Base-by-base conservation (phyloP, 2,797 vertebrate genomes). In the Staurois parvus region DNA sequence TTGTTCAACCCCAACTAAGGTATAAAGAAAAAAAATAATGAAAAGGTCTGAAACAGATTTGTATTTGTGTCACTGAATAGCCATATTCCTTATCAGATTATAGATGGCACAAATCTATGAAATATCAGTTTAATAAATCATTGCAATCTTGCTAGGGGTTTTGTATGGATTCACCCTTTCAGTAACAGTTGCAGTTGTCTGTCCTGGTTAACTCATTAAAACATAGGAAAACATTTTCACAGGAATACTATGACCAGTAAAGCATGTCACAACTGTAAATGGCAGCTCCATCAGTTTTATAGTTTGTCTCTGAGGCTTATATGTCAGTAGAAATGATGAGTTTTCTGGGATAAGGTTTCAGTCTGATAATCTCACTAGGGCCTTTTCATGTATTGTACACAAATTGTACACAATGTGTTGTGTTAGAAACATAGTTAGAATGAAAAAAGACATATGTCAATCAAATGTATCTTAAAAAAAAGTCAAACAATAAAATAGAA, bases 191-290 rank as follows among this genome's bases (percentile, higher is more conserved):
- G 52, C 45, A 68, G 75, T 75, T 87, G 85, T 87, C 85, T 87
- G 76, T 64, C 37, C 79, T 84, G 85, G 85, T 87, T 84, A 87
- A 83, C 85, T 74, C 68, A 73, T 87, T 78, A 80, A 66, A 87
- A 78, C 78, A 83, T 87, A 83, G n/a, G n/a, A n/a, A n/a, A n/a
- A 87, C 85, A 83, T 68, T 87, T 79, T 84, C 64, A 79, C 42
- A 79, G 81, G 72, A 83, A 75, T 79, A 84, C 76, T 69, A 77
- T 87, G 72, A 68, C 28, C 81, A 87, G 81, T 79, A 87, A 87
- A 83, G 85, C 85, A 83, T 87, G 81, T 79, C 85, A 87, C 81
- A 83, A 74, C 81, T 83, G 81, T 79, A 87, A 83, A 79, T 79
- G 85, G 29, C 45, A 29, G 69, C 77, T 74, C 76, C 62, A 79